These are phyloP conservation scores for Pogonomyrmex barbatus DNA, from an alignment of 1,140 invertebrate species.

Conservation along the genomic window DNA sequence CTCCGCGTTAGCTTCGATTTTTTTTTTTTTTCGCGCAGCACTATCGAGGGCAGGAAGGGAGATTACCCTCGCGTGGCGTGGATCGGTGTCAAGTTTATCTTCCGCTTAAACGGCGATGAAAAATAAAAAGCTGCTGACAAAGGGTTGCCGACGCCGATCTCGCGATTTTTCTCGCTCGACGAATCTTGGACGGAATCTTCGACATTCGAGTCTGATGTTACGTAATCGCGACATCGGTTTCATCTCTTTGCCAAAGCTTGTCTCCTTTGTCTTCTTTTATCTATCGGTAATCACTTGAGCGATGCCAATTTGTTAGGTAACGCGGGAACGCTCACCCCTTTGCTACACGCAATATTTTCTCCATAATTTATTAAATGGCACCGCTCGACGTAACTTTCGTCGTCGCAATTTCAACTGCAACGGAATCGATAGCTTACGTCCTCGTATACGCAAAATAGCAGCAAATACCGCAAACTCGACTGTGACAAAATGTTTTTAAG, in stretches of 20 bases:
- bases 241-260: slow-evolving; percentile 46
- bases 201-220: slow-evolving; percentile 19
- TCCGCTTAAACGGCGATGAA: slow-evolving; percentile 24
- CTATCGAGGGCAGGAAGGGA: neutral
- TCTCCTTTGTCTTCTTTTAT: slow-evolving; percentile 5
- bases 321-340: neutral
- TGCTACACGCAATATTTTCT: slow-evolving; percentile 1
- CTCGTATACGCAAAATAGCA: slow-evolving; percentile 63
- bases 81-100: slow-evolving; percentile 56
- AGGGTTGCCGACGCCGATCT: neutral
- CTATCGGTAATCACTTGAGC: slow-evolving; percentile 1
- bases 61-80: neutral
- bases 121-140: slow-evolving; percentile 20
- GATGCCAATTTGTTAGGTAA: neutral
- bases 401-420: slow-evolving; percentile 76
- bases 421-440: slow-evolving; percentile 74
- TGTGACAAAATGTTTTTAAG: slow-evolving; percentile 21
- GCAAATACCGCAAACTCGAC: neutral
- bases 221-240: slow-evolving; percentile 59
- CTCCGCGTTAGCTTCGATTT: slow-evolving; percentile 29
- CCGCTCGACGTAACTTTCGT: slow-evolving; percentile 58
- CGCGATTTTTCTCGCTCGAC: slow-evolving; percentile 14
- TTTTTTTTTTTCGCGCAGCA: neutral
- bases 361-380: slow-evolving; percentile 30
- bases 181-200: neutral